Base-by-base conservation (phyloP, 2,113 vertebrate genomes). In the Seriola dumerili region DNA sequence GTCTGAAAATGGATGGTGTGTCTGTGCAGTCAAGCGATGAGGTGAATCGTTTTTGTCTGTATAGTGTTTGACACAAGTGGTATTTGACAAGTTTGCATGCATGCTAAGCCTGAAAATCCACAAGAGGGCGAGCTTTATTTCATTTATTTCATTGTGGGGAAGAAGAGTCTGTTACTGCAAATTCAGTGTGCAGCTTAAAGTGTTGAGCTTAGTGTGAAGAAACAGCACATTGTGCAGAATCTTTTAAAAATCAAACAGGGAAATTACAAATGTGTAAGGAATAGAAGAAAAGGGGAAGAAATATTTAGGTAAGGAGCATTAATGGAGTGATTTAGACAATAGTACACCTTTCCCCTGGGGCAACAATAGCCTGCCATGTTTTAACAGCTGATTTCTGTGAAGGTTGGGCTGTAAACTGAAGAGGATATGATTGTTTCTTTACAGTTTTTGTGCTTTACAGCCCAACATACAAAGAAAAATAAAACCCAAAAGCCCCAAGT, bases 101-200 rank as follows among this genome's bases (percentile, higher is more conserved):
- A 88, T 74, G 80, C 74, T 66, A 44, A 70, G 68, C 78, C 81
- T 75, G 65, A 29, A 76, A 74, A 52, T 78, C 91, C 92, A 93
- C 90, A 86, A 92, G 86, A 84, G 88, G 89, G 91, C 80, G 46
- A 81, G 59, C 61, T 89, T 85, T 82, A 9, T 81, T 75, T 77
- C 12, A 71, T 6, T 67, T 82, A 9, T 81, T 75, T 77, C 14
- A 71, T 6, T 67, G 55, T 58, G 38, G 63, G 55, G 40, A 21
- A 54, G 38, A 17, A 55, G 52, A 65, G 40, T 64, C 76, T 67
- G 40, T 61, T 59, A 5, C 65, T n/a, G 34, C 46, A 5, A 57
- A 46, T 74, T 79, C 71, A 57, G 36, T 61, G 23, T 74, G 32
- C 42, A 54, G 64, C 42, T 78, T 29, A 29, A 23, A 69, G 57